Evolutionary conservation across 2,888 invertebrate genomes (phyloP).

Genomic region (Chironomus tentans): DNA sequence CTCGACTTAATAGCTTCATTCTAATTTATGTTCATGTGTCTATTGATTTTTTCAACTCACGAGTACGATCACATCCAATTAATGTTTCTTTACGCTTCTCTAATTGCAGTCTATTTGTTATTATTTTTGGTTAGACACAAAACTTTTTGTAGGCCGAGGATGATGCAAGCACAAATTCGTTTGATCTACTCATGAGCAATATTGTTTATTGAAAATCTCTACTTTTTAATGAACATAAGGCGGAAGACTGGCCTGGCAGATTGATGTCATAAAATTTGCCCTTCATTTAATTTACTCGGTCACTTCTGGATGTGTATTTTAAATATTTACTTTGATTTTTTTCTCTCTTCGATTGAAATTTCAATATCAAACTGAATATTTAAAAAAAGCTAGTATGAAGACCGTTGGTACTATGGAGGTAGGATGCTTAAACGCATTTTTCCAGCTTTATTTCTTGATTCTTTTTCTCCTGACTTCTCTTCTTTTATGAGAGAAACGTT

Average conservation of each 20-base stretch:
- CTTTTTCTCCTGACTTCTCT: too few relatives aligned
- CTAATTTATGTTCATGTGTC: background rate
- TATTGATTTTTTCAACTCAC: background rate
- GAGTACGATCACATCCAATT: background rate
- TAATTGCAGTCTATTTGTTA: background rate
- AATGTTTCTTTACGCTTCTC: background rate
- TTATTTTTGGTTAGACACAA: background rate
- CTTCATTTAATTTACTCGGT: background rate
- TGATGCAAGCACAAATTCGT: background rate
- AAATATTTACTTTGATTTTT: too few relatives aligned
- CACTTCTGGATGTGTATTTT: too few relatives aligned
- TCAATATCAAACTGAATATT: too few relatives aligned
- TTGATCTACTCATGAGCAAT: background rate
- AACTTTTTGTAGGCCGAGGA: background rate
- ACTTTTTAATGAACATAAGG: background rate
- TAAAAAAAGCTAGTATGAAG: too few relatives aligned
- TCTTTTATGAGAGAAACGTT: too few relatives aligned
- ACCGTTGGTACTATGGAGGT: too few relatives aligned
- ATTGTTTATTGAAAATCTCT: background rate
- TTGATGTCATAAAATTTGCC: slow-evolving; percentile 1
- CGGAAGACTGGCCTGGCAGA: background rate
- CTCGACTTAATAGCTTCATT: too few relatives aligned
- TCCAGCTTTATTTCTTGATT: too few relatives aligned
- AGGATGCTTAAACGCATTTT: too few relatives aligned
- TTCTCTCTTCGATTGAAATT: too few relatives aligned